Conservation (phyloP, 2,113 vertebrate species). For the Oryzias javanicus region DNA sequence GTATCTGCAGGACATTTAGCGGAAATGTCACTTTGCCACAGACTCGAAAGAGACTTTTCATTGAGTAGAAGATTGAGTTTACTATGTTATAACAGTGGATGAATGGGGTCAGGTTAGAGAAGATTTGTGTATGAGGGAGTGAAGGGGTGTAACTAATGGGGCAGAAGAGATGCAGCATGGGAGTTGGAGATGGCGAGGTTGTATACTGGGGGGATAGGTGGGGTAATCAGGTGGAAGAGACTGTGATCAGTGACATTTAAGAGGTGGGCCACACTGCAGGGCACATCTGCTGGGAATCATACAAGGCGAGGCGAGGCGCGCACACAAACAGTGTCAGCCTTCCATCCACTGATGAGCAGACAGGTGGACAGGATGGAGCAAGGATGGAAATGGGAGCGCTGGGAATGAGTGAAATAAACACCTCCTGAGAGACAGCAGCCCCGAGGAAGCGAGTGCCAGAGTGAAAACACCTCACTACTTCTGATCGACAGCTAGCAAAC, state of each 20-base stretch:
- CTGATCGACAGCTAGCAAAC: conserved; percentile 48
- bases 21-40: conserved; percentile 24
- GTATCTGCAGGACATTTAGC: conserved; percentile 16
- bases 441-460: conserved; percentile 35
- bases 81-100: neutral
- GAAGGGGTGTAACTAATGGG: conserved; percentile 26
- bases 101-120: conserved; percentile 16
- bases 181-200: conserved; percentile 3
- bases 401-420: conserved; percentile 48
- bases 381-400: conserved; percentile 32
- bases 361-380: conserved; percentile 36
- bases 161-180: conserved; percentile 14
- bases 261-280: conserved; percentile 58
- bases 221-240: conserved; percentile 67
- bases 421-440: conserved; percentile 33
- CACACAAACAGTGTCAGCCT: conserved; percentile 56
- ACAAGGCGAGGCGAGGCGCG: conserved; percentile 18
- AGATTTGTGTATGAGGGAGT: conserved; percentile 3
- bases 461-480: conserved; percentile 43
- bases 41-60: conserved; percentile 8
- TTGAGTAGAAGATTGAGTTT: conserved; percentile 4
- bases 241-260: conserved; percentile 74
- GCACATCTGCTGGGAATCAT: conserved; percentile 52
- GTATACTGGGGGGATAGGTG: neutral
- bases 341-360: conserved; percentile 50